Percentiles rank a stretch among this genome's conserved stretches.
Evolutionary conservation across 2,888 invertebrate genomes (phyloP).

Genomic region (Clistopyga incitator): DNA sequence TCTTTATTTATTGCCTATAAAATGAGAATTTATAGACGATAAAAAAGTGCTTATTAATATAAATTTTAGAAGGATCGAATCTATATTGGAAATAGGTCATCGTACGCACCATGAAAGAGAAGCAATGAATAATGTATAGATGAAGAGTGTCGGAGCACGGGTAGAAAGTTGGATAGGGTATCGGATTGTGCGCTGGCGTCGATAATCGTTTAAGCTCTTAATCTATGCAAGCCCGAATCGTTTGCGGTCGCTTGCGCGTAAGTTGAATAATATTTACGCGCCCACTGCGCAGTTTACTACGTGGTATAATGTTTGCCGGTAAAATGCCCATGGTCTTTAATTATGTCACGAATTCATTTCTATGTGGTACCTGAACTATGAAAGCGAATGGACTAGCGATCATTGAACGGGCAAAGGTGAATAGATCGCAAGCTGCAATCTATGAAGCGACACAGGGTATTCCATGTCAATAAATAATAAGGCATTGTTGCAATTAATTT

Average conservation of each 20-base stretch:
- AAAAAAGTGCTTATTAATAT: not conserved
- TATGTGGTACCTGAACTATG: not conserved
- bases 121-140: constrained; percentile 6
- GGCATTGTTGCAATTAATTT: too few species aligned
- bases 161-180: not conserved
- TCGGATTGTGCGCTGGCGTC: constrained; percentile 3
- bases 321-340: constrained; percentile 3
- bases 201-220: constrained; percentile 29
- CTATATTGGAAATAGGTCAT: not conserved
- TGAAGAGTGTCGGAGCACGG: not conserved
- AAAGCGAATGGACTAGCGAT: constrained; percentile 4
- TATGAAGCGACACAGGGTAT: not conserved
- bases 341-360: constrained; percentile 25
- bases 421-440: not conserved
- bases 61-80: not conserved
- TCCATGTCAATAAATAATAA: too few species aligned
- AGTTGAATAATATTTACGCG: constrained; percentile 22
- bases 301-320: not conserved
- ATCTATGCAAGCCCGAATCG: not conserved
- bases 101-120: not conserved
- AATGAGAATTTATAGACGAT: not conserved
- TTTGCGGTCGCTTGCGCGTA: constrained; percentile 12
- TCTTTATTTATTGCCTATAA: too few species aligned
- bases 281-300: not conserved
- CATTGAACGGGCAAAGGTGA: constrained; percentile 2